A percentile compares a stretch with the other conserved stretches of the same genome.
phyloP scores from a whole-genome alignment of 2,888 invertebrate genomes.

The Herminia tarsipennalis region DNA sequence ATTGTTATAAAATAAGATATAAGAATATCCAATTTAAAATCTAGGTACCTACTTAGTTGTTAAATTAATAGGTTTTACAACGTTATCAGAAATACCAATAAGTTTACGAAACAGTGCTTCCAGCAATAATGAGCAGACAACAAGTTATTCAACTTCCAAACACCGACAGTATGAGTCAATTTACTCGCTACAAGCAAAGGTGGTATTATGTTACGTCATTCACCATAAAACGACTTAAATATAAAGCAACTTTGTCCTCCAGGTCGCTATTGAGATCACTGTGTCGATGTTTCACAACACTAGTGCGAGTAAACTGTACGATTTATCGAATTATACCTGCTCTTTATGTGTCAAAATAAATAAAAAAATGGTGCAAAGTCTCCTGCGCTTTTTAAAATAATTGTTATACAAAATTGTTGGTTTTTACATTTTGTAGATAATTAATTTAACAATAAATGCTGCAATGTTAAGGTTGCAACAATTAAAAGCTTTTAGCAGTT shows the following conservation, averaged over 20 bases:
- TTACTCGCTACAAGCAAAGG: constrained; percentile 19
- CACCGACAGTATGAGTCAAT: constrained; percentile 18
- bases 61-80: no score
- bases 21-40: no score
- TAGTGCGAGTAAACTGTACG: constrained; percentile 15
- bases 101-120: neutral
- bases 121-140: neutral
- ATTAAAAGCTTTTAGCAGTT: no score
- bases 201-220: constrained; percentile 22
- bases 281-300: constrained; percentile 34
- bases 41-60: no score
- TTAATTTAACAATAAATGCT: no score
- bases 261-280: constrained; percentile 18
- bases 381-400: neutral
- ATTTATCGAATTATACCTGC: constrained; percentile 26
- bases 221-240: constrained; percentile 30
- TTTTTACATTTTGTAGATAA: no score
- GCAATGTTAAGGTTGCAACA: no score
- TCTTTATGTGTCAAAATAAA: constrained; percentile 21
- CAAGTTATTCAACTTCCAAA: constrained; percentile 10
- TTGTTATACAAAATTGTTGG: neutral
- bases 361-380: constrained; percentile 1
- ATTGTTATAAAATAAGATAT: no score
- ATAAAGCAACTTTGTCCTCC: constrained; percentile 27
- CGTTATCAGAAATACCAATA: neutral